A percentile compares a stretch with the other conserved stretches of the same genome.
Conservation (phyloP, 2,113 vertebrate species). For the Boulengeromyrus knoepffleri region DNA sequence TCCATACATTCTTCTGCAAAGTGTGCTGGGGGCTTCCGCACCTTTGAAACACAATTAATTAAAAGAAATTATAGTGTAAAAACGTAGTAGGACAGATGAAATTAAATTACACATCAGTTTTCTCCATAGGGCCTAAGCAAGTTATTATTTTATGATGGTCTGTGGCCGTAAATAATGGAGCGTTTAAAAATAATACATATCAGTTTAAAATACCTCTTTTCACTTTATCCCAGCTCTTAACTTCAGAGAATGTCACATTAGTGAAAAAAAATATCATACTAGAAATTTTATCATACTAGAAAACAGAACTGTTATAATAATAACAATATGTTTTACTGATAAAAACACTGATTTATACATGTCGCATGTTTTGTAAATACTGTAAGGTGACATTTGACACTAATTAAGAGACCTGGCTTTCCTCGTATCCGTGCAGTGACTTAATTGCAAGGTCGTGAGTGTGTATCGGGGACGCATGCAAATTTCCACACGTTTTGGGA, state of each 20-base stretch:
- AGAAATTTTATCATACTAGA: constrained; percentile 3
- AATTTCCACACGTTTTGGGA: not conserved
- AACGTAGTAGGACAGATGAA: constrained; percentile 10
- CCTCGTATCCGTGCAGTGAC: not conserved
- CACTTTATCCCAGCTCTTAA: constrained; percentile 8
- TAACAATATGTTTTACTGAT: constrained; percentile 25
- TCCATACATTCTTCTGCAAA: not conserved
- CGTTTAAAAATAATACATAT: constrained; percentile 17
- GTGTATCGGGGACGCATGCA: not conserved
- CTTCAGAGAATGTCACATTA: constrained; percentile 19
- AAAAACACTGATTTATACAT: constrained; percentile 33
- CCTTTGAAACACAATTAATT: constrained; percentile 18
- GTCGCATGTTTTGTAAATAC: constrained; percentile 28
- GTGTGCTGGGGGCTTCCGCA: constrained; percentile 3
- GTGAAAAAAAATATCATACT: constrained; percentile 7
- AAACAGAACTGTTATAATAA: constrained; percentile 19
- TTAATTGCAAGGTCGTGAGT: not conserved
- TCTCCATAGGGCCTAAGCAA: constrained; percentile 15
- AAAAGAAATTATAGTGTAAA: constrained; percentile 4
- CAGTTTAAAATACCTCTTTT: constrained; percentile 19
- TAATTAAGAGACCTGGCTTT: constrained; percentile 27
- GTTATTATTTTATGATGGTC: constrained; percentile 20
- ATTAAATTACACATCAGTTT: constrained; percentile 20
- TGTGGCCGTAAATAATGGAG: constrained; percentile 4
- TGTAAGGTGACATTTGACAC: constrained; percentile 34